Base-by-base conservation (phyloP, 2,797 vertebrate genomes). In the Orientallactaga sibirica region DNA sequence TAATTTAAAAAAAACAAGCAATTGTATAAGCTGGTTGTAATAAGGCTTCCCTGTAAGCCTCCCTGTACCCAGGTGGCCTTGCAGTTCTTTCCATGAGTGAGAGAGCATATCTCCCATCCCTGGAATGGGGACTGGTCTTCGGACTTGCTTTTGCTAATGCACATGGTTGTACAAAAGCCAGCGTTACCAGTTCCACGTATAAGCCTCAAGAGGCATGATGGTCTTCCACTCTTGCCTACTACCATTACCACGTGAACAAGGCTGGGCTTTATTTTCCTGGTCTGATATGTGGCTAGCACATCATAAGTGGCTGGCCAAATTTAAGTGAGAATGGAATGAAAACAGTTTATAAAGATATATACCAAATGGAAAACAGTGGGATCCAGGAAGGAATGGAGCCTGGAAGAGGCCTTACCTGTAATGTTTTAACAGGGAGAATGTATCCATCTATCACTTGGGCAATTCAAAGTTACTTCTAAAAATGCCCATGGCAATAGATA, bases 401-500 rank as follows among this genome's bases (percentile, higher is more conserved):
- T n/a, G 62, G n/a, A 27, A 20, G 84, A 95, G 64, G 61, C 27
- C 20, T 94, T 18, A 20, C 15, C 68, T 15, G 15, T 77, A 6
- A 88, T 12, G 25, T 81, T 74, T 92, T 76, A 52, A n/a, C 16
- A 66, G 87, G n/a, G 61, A 83, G 55, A 96, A 76, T 80, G 27
- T 3, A 79, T 27, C 90, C 15, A 19, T 24, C 9, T 43, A 29
- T 71, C 67, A 82, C 29, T n/a, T 33, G 3, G 61, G 48, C 9
- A 55, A 66, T 0, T 88, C 55, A 91, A 93, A 93, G 88, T 73
- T 25, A 80, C n/a, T 76, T 94, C 61, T 75, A 74, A 91, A 92
- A 92, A 58, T 25, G 6, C 7, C 88, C 27, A 41, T 66, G 2
- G 55, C 20, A 73, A 6, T 33, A n/a, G 61, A 29, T 41, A 75